phyloP scores from a whole-genome alignment of 2,113 vertebrate genomes.

The Probosciger aterrimus region DNA sequence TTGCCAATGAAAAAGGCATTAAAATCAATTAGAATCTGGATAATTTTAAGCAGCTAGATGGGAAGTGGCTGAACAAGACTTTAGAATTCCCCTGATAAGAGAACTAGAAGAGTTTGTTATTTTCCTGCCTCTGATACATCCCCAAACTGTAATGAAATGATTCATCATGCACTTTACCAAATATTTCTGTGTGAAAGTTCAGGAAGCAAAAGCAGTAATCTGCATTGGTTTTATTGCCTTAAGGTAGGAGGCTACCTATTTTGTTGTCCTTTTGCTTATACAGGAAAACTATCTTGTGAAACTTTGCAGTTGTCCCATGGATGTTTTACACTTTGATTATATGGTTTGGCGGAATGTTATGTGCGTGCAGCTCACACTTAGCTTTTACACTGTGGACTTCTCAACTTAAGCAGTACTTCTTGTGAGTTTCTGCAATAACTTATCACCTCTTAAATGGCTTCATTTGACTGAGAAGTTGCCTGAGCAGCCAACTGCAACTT shows the following conservation, averaged over 20 bases:
- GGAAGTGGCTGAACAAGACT: background rate
- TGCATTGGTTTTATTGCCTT: background rate
- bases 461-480: background rate
- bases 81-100: background rate
- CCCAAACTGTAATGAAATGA: background rate
- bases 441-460: background rate
- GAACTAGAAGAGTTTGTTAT: background rate
- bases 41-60: background rate
- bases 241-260: background rate
- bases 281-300: background rate
- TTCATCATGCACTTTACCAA: background rate
- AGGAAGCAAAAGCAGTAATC: background rate
- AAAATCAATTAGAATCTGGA: background rate
- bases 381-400: background rate
- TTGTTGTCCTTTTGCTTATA: background rate
- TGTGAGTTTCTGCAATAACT: background rate
- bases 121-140: background rate
- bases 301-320: background rate
- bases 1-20: background rate
- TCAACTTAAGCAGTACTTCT: background rate
- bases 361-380: background rate
- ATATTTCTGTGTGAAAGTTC: background rate
- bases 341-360: background rate
- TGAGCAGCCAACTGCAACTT: background rate
- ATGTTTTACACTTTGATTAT: background rate